Conservation (phyloP, 2,113 vertebrate genomes). For the Rhinoderma darwinii region DNA sequence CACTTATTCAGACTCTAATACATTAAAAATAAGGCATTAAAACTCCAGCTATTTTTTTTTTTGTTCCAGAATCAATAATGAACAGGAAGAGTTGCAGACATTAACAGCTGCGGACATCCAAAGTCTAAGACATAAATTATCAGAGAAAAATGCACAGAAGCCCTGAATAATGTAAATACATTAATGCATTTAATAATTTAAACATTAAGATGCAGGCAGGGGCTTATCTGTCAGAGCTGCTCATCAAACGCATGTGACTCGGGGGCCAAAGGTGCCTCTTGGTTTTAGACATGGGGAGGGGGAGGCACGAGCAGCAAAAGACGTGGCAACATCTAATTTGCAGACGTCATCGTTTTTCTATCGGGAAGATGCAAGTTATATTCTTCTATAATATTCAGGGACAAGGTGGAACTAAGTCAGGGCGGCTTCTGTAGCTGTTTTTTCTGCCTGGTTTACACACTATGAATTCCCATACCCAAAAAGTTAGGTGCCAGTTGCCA, state of each 20-base stretch:
- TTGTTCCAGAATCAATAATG: constrained; percentile 96
- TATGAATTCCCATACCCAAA: no score
- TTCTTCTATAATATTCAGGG: no score
- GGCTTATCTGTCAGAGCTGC: constrained; percentile 65
- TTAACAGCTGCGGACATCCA: constrained; percentile 95
- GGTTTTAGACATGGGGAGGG: neutral
- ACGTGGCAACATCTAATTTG: neutral
- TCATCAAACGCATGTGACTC: constrained; percentile 18
- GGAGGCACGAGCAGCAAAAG: neutral
- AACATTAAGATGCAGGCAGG: constrained; percentile 90
- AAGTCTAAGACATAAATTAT: constrained; percentile 99
- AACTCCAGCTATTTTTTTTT: constrained; percentile 89
- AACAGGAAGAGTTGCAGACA: constrained; percentile 96
- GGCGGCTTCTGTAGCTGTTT: no score
- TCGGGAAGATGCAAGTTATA: neutral
- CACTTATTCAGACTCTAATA: constrained; percentile 99
- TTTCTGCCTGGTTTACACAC: no score
- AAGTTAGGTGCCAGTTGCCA: no score
- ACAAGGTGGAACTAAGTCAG: no score
- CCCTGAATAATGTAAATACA: constrained; percentile 99
- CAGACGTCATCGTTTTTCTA: neutral
- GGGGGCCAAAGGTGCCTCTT: constrained; percentile 20
- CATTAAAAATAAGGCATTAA: constrained; percentile 93
- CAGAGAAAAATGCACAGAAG: constrained; percentile 98
- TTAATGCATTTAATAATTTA: constrained; percentile 99